These are phyloP conservation scores for Gorilla gorilla DNA, from an alignment of 2,113 vertebrate genomes.

Conservation along the genomic window DNA sequence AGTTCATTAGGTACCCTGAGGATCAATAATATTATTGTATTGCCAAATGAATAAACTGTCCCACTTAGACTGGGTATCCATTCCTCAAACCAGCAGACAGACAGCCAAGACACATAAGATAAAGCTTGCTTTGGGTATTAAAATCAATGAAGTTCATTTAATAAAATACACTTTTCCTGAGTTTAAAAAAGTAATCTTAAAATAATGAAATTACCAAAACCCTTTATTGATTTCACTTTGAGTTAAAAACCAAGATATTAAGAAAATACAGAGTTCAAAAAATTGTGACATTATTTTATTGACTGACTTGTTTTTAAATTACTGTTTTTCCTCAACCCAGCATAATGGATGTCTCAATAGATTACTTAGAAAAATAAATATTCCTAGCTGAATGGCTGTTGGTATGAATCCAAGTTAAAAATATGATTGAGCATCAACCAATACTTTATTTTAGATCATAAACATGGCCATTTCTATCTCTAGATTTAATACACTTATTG, in stretches of 20 bases:
- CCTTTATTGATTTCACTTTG: background rate
- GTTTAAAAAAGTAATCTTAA: background rate
- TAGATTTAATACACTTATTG: background rate
- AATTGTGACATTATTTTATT: background rate
- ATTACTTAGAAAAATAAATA: background rate
- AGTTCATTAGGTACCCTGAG: background rate
- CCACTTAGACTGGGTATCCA: background rate
- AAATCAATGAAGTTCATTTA: background rate
- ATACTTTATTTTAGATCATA: background rate
- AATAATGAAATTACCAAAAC: slow-evolving; percentile 7
- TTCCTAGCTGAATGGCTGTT: background rate
- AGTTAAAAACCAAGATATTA: background rate
- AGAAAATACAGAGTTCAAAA: background rate
- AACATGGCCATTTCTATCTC: background rate
- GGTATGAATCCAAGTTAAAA: background rate
- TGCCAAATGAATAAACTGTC: background rate
- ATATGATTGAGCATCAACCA: background rate
- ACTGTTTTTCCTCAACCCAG: background rate
- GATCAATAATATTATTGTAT: background rate
- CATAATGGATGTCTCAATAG: background rate
- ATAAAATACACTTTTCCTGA: background rate
- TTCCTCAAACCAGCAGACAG: background rate
- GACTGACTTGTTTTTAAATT: background rate
- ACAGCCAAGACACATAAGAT: background rate
- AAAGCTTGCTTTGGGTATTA: background rate